Conservation (phyloP, 2,888 invertebrate species). For the Scaptomyza caliginosa region DNA sequence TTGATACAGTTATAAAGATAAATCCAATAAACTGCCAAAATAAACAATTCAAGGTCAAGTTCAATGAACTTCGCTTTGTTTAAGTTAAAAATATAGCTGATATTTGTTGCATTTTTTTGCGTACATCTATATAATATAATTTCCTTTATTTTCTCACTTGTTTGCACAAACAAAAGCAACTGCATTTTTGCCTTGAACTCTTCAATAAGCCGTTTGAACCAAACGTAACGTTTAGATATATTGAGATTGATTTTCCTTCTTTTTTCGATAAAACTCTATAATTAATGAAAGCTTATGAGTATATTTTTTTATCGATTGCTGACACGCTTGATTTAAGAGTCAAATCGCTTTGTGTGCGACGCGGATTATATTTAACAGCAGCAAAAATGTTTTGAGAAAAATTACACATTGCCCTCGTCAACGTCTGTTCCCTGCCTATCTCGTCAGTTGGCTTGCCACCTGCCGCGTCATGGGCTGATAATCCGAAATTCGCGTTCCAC, state of each 20-base stretch:
- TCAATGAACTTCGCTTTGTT: constrained; percentile 43
- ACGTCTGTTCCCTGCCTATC: not conserved
- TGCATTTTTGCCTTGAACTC: constrained; percentile 10
- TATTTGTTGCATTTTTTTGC: not conserved
- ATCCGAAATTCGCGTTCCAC: constrained; percentile 40
- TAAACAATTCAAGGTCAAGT: constrained; percentile 44
- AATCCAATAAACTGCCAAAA: constrained; percentile 1
- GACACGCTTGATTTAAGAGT: constrained; percentile 30
- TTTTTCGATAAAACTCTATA: not conserved
- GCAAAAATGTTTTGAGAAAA: constrained; percentile 8
- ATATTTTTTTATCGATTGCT: constrained; percentile 34
- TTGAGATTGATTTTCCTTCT: not conserved
- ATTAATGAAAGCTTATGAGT: constrained; percentile 16
- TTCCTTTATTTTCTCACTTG: not conserved
- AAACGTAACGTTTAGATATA: not conserved
- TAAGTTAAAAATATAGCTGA: constrained; percentile 1
- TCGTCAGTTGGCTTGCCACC: constrained; percentile 11
- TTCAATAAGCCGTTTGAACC: not conserved
- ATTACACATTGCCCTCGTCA: constrained; percentile 5
- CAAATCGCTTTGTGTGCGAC: constrained; percentile 21
- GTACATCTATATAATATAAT: constrained; percentile 11
- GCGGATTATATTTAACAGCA: constrained; percentile 22
- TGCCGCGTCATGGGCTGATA: constrained; percentile 48
- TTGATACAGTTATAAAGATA: constrained; percentile 16
- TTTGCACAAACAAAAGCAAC: constrained; percentile 8